phyloP scores from a whole-genome alignment of 2,888 invertebrate genomes.

The Arenicola marina region DNA sequence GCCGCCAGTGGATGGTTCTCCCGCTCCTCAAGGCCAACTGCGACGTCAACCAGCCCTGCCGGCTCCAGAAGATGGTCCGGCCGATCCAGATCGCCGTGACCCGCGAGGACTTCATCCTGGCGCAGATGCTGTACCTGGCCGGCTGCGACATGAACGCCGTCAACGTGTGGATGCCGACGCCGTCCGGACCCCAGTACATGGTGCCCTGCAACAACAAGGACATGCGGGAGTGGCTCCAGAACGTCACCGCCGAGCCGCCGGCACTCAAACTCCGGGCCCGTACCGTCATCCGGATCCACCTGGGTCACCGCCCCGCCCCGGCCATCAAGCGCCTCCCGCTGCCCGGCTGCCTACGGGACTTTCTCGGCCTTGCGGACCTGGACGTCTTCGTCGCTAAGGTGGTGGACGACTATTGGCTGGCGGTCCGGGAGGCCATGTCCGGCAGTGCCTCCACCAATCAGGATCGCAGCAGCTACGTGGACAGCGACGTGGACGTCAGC shows the following conservation, averaged over 20 bases:
- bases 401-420: too few species aligned
- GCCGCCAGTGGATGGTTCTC: conserved; percentile 39
- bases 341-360: too few species aligned
- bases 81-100: conserved; percentile 25
- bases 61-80: conserved; percentile 8
- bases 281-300: neutral
- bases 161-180: conserved; percentile 3
- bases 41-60: conserved; percentile 22
- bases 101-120: conserved; percentile 18
- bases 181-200: conserved; percentile 1
- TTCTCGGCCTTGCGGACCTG: too few species aligned
- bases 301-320: too few species aligned
- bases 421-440: too few species aligned
- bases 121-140: conserved; percentile 27
- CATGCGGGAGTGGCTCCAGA: conserved; percentile 19
- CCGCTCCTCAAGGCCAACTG: conserved; percentile 23
- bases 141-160: conserved; percentile 24
- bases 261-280: conserved; percentile 1
- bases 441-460: too few species aligned
- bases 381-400: too few species aligned
- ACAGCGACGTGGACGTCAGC: too few species aligned
- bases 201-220: conserved; percentile 15
- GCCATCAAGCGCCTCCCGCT: conserved; percentile 34
- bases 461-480: too few species aligned
- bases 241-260: conserved; percentile 11